These are phyloP conservation scores for Actinostola sp. DNA, from an alignment of 92 coral and sea anemone species.

Conservation along the genomic window DNA sequence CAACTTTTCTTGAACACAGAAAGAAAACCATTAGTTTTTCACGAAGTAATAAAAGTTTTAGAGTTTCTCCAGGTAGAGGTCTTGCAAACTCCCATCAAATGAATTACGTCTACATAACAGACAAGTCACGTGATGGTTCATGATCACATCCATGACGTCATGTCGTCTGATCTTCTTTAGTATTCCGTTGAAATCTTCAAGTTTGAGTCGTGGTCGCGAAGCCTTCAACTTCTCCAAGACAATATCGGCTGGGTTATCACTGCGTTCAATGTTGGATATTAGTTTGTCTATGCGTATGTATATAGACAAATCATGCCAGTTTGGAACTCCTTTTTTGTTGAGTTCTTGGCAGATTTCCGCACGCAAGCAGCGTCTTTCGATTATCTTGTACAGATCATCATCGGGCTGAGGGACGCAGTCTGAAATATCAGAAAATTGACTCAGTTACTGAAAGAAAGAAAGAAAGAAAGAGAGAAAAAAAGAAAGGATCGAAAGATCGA, in stretches of 20 bases:
- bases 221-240: conserved; percentile 54
- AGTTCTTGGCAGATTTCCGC: conserved; percentile 59
- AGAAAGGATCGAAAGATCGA: no score
- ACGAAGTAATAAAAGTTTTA: no score
- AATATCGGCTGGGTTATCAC: conserved; percentile 42
- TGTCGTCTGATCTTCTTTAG: conserved; percentile 31
- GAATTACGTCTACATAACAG: conserved; percentile 31
- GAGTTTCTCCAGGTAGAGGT: neutral
- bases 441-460: no score
- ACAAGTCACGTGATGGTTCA: conserved; percentile 24
- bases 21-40: no score
- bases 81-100: conserved; percentile 22
- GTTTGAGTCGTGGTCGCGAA: conserved; percentile 29
- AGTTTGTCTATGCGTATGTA: conserved; percentile 34
- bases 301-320: conserved; percentile 22
- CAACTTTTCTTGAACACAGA: no score
- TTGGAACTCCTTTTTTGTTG: conserved; percentile 31
- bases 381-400: conserved; percentile 54
- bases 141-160: conserved; percentile 30
- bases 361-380: conserved; percentile 55
- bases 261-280: conserved; percentile 11
- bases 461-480: no score
- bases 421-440: conserved; percentile 13
- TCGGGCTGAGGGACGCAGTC: conserved; percentile 57
- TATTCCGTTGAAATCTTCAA: conserved; percentile 41